Evolutionary conservation across 2,888 invertebrate species (phyloP), one percentile per base, ranked within the genome.

Genomic region (Caenorhabditis plicata): DNA sequence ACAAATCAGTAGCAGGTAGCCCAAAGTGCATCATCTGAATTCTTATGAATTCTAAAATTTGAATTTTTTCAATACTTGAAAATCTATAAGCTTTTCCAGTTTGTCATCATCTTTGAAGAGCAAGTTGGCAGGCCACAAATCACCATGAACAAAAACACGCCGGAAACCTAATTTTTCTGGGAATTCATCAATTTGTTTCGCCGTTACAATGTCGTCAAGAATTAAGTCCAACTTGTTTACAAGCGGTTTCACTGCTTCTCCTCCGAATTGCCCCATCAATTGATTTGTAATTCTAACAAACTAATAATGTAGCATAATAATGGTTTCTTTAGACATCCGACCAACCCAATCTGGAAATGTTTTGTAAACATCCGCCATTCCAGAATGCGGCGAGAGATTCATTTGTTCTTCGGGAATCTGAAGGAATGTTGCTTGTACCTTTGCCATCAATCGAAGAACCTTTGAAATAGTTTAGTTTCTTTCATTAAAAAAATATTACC

Each of bases 121-220:
- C 8, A 67, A 39, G 39, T 67, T 67, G 4, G 56, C 55, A 7
- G 67, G 42, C 67, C 63, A 67, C 40, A 67, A 32, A 23, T 67
- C 67, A 20, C 67, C 67, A 40, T 67, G 67, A 19, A 50, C 57
- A 4, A 63, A 32, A 2, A 56, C 48, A 17, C 48, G 46, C 23
- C 46, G 43, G 39, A 64, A 7, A 39, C 39, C 39, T 17, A 48
- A 15, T 23, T 38, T 43, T 1, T 5, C 20, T 0, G 54, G 27
- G 2, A 47, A 17, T 15, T 29, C 15, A 39, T 61, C 61, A 33
- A 54, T 15, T 1, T 61, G 47, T 29, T 48, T 32, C 3, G 44
- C 38, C 1, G 32, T 35, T 0, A 61, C 50, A 3, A 61, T 43
- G 0, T 61, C 51, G 0, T 54, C 54, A 4, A 61, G 54, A 19